A percentile compares a stretch with the other conserved stretches of the same genome.
Evolutionary conservation across 2,797 vertebrate genomes (phyloP).

Genomic region (Xiphorhynchus erythropygius): DNA sequence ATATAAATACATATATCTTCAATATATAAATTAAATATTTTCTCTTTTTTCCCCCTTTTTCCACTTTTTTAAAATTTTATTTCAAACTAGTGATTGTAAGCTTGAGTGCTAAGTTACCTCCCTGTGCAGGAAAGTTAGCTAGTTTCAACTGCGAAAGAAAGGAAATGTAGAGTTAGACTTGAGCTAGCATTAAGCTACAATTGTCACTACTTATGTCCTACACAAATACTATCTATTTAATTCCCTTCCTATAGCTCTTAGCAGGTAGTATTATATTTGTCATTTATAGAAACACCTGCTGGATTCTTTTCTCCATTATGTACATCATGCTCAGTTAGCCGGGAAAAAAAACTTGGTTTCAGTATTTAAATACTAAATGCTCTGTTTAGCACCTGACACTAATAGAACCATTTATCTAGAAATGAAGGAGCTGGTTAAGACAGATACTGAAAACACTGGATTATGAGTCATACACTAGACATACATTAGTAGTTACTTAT

Average conservation of each 20-base stretch:
- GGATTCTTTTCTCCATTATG: background rate
- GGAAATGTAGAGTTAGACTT: background rate
- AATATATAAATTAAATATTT: background rate
- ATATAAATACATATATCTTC: background rate
- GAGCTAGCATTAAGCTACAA: background rate
- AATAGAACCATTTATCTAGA: background rate
- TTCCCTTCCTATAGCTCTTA: background rate
- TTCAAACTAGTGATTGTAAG: background rate
- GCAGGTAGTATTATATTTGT: background rate
- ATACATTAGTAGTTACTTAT: background rate
- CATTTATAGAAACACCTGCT: background rate
- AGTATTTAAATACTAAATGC: background rate
- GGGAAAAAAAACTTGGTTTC: background rate
- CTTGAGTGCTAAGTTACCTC: background rate
- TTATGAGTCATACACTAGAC: background rate
- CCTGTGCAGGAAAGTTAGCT: background rate
- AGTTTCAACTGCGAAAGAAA: background rate
- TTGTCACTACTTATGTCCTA: background rate
- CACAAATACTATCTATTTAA: background rate
- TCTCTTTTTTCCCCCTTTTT: too few species aligned
- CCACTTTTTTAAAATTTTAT: background rate
- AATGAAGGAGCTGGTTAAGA: background rate
- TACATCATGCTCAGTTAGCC: background rate
- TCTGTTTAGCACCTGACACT: background rate
- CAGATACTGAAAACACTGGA: background rate